Base-by-base conservation (phyloP, 2,888 invertebrate species). In the Deroplatys truncata region DNA sequence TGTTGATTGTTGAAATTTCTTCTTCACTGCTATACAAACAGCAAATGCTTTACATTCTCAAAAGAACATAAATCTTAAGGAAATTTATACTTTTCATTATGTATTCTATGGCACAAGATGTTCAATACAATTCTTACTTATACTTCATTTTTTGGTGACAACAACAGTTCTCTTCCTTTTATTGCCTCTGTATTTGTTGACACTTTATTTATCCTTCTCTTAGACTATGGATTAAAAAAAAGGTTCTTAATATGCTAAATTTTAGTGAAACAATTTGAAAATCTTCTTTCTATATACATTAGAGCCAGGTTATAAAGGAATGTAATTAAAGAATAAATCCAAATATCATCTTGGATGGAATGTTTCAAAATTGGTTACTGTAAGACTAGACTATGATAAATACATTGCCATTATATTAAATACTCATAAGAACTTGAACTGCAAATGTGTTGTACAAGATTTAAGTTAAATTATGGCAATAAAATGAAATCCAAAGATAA, bases 341-440 rank as follows among this genome's bases (percentile, higher is more conserved):
- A 83, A 28, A 89, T 85, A 89, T 85, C 8, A 8, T 89, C 82
- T 28, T 89, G 89, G 85, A 89, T 85, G 84, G 85, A 89, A 86
- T 88, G 88, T 89, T 86, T 85, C 82, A 43, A 89, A 83, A 31
- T 56, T 82, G 35, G 83, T 82, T 84, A 4, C 35, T 83, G 31
- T 35, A 88, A 88, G 87, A 87, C 87, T 83, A 87, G 87, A 87
- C 35, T 20, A 87, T 82, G 31, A 87, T 87, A 87, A 87, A 87
- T 87, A 87, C 83, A 82, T 43, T 82, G 87, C 83, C 83, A 15
- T 87, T 83, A 82, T 31, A 87, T 83, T 28, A 86, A 82, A 35
- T 82, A 83, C 87, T 82, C 43, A 87, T 87, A 43, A 82, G 13
- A 25, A 82, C n/a, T 35, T n/a, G 35, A 86, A 82, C 1, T 28